phyloP scores from a whole-genome alignment of 2,113 vertebrate genomes.

The Apeltes quadracus region DNA sequence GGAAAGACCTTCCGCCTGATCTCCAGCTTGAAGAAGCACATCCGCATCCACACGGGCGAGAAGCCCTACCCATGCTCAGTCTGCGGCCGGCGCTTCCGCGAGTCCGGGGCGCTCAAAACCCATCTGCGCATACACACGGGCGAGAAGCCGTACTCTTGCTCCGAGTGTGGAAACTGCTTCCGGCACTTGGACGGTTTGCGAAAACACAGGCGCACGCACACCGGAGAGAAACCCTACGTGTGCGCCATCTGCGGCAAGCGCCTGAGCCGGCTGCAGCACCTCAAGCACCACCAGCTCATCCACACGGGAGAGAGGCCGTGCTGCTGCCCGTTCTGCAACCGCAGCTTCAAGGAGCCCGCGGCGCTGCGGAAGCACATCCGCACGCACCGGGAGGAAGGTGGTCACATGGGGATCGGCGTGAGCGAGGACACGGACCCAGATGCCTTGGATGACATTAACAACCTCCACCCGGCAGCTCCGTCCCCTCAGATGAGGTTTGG shows the following conservation, averaged over 20 bases:
- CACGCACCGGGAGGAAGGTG: constrained; percentile 75
- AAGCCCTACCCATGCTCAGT: constrained; percentile 83
- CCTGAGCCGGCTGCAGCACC: constrained; percentile 83
- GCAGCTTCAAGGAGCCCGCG: constrained; percentile 82
- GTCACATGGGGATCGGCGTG: constrained; percentile 60
- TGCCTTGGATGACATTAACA: constrained; percentile 70
- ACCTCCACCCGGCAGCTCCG: constrained; percentile 73
- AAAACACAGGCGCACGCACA: constrained; percentile 84
- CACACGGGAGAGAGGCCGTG: constrained; percentile 83
- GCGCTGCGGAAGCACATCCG: constrained; percentile 82
- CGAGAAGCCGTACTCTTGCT: constrained; percentile 83
- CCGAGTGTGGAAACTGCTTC: constrained; percentile 82
- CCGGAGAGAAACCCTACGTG: constrained; percentile 83
- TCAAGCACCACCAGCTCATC: constrained; percentile 86
- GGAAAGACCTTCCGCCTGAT: constrained; percentile 84
- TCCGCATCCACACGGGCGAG: constrained; percentile 84
- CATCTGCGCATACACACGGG: constrained; percentile 85
- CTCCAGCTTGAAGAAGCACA: constrained; percentile 85
- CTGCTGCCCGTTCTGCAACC: constrained; percentile 83
- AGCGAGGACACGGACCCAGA: constrained; percentile 68
- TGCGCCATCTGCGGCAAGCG: constrained; percentile 83
- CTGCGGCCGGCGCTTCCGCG: constrained; percentile 82
- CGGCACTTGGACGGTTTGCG: constrained; percentile 83
- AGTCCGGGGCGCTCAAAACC: constrained; percentile 83
- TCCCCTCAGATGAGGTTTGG: constrained; percentile 82